Evolutionary conservation across 2,888 invertebrate genomes (phyloP).

Genomic region (Phengaris arion): DNA sequence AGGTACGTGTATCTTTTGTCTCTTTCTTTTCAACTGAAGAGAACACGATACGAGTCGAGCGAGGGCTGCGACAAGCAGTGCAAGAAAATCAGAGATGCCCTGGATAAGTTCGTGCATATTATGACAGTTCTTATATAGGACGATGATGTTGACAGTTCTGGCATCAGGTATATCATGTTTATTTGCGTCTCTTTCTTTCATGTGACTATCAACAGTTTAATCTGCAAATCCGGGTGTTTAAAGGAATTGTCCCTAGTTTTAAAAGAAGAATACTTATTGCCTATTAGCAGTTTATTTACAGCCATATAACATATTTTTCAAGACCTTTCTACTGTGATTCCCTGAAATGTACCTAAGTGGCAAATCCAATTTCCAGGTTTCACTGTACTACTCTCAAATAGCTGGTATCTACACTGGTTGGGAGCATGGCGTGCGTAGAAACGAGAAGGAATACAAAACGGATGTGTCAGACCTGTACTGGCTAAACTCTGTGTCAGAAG

Average conservation of each 20-base stretch:
- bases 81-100: slow-evolving; percentile 80
- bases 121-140: too few relatives aligned
- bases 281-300: too few relatives aligned
- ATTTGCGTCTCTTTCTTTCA: too few relatives aligned
- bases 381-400: slow-evolving; percentile 87
- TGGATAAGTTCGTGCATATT: slow-evolving; percentile 82
- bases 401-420: slow-evolving; percentile 89
- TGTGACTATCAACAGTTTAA: too few relatives aligned
- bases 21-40: slow-evolving; percentile 44
- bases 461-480: slow-evolving; percentile 84
- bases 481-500: slow-evolving; percentile 87
- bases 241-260: too few relatives aligned
- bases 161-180: slow-evolving; percentile 83
- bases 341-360: too few relatives aligned
- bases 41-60: slow-evolving; percentile 80
- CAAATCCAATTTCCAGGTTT: slow-evolving; percentile 71
- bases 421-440: slow-evolving; percentile 83
- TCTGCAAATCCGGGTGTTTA: too few relatives aligned
- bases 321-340: too few relatives aligned
- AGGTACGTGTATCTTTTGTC: slow-evolving; percentile 64
- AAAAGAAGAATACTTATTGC: too few relatives aligned
- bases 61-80: slow-evolving; percentile 81
- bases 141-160: slow-evolving; percentile 67
- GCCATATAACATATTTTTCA: neutral
- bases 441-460: slow-evolving; percentile 79